Evolutionary conservation across 2,888 invertebrate species (phyloP).

Genomic region (Tineola bisselliella): DNA sequence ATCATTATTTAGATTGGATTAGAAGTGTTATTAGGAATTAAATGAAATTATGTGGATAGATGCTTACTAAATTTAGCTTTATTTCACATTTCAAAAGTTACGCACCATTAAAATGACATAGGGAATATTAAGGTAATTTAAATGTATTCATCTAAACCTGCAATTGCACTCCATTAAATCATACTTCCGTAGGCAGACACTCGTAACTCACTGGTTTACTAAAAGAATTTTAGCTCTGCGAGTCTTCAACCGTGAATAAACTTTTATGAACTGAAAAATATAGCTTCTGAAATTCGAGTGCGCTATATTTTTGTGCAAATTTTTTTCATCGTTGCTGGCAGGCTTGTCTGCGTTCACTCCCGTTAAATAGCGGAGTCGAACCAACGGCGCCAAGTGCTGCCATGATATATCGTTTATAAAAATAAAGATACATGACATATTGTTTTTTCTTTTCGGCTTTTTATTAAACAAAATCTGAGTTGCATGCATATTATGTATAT

Average conservation of each 20-base stretch:
- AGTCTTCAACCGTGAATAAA: conserved; percentile 25
- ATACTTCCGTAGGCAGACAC: not conserved
- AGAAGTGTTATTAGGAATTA: not conserved
- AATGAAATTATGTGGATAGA: no score
- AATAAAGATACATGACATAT: not conserved
- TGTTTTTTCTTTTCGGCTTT: not conserved
- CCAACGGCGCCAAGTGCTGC: conserved; percentile 10
- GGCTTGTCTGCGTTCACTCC: conserved; percentile 19
- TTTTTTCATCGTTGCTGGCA: conserved; percentile 27
- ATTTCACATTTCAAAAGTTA: no score
- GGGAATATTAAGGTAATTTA: no score
- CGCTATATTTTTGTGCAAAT: conserved; percentile 25
- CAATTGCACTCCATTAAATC: not conserved
- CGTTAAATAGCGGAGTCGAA: conserved; percentile 9
- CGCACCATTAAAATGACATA: no score
- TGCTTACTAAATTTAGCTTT: no score
- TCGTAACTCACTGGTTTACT: not conserved
- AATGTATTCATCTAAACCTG: no score
- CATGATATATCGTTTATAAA: conserved; percentile 14
- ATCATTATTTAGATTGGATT: conserved; percentile 47
- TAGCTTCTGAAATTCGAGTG: conserved; percentile 22
- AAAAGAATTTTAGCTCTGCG: not conserved
- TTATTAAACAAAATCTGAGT: no score
- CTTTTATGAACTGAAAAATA: conserved; percentile 32
- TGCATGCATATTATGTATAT: no score